Conservation (phyloP, 1,140 invertebrate genomes). For the Zaprionus africanus region DNA sequence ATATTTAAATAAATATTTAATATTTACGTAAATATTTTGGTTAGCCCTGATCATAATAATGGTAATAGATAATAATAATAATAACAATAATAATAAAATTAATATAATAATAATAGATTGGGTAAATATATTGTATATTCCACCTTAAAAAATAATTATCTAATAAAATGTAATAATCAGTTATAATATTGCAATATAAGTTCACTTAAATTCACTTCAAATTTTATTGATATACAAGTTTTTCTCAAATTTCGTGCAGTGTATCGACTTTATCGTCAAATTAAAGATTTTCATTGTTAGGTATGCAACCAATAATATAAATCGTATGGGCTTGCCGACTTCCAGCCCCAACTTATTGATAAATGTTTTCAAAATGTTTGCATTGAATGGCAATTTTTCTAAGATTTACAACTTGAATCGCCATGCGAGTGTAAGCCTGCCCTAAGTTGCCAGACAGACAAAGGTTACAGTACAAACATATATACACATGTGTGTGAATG, state of each 20-base stretch:
- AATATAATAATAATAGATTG: too few relatives aligned
- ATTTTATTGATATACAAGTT: too few relatives aligned
- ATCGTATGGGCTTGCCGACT: conserved; percentile 32
- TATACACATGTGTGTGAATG: not conserved
- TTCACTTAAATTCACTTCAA: too few relatives aligned
- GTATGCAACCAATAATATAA: conserved; percentile 41
- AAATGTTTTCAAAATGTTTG: conserved; percentile 78
- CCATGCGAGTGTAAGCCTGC: conserved; percentile 36
- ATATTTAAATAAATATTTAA: too few relatives aligned
- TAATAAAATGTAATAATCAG: too few relatives aligned
- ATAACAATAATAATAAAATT: too few relatives aligned
- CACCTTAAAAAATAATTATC: too few relatives aligned
- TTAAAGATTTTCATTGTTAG: conserved; percentile 46
- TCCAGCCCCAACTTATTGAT: conserved; percentile 66
- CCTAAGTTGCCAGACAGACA: conserved; percentile 5
- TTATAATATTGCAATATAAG: too few relatives aligned
- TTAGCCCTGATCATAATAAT: too few relatives aligned
- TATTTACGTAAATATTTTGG: too few relatives aligned
- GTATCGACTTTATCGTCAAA: conserved; percentile 38
- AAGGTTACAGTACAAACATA: not conserved
- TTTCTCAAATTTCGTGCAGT: conserved; percentile 18
- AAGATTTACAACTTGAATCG: conserved; percentile 77
- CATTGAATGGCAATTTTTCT: conserved; percentile 82
- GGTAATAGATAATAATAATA: too few relatives aligned
- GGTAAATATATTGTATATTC: too few relatives aligned